Evolutionary conservation across 2,888 invertebrate species (phyloP), one percentile per base, ranked within the genome.

Genomic region (Clistopyga incitator): DNA sequence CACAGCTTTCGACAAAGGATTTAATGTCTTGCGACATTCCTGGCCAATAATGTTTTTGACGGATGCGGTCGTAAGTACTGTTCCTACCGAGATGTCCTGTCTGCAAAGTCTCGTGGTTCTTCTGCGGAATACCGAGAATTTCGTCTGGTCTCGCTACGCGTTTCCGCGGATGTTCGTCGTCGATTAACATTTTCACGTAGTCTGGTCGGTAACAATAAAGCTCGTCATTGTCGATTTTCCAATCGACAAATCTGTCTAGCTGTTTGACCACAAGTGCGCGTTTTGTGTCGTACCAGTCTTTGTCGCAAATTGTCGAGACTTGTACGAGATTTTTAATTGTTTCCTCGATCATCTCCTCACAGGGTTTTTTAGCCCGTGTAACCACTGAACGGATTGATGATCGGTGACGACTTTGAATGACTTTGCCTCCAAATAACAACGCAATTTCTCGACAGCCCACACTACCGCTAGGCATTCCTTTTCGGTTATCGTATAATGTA

Each of bases 351-450:
- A 76, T 34, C 8, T 77, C 20, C 76, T 67, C 45, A 45, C 56
- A 3, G 76, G 76, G 13, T 77, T 45, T 18, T 72, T 80, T 0
- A 79, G 29, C 15, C 79, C 82, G 6, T 82, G 56, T 11, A 82
- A 34, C 82, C 75, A 77, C 1, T 54, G 65, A 4, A 84, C 47
- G 6, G 79, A 72, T 20, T 85, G 82, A 25, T 79, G 84, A 18
- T 85, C 84, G 2, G 84, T 80, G 10, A 85, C 79, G 0, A 78
- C 75, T 8, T 50, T 85, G 38, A 82, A 85, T 0, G 59, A 59
- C 70, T 75, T 72, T 13, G 71, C 65, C 34, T 83, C 71, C 0
- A 78, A n/a, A n/a, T n/a, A n/a, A n/a, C n/a, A n/a, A n/a, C n/a
- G n/a, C n/a, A n/a, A n/a, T n/a, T n/a, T n/a, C n/a, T n/a, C n/a